These are phyloP conservation scores for Monopis laevigella DNA, from an alignment of 2,888 invertebrate genomes.

Conservation along the genomic window DNA sequence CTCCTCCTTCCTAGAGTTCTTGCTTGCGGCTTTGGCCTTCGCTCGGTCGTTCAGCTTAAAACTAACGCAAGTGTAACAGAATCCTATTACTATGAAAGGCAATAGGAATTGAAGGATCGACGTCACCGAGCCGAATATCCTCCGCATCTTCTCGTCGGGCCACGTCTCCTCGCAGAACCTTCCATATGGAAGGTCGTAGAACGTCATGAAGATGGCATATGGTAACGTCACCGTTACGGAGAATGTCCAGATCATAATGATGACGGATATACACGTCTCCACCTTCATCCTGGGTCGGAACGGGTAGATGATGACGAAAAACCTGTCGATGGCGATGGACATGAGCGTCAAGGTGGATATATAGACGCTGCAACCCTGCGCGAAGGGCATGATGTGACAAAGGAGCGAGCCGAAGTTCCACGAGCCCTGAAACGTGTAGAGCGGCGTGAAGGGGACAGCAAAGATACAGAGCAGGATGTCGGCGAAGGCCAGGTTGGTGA, in stretches of 20 bases:
- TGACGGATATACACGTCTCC: constrained; percentile 84
- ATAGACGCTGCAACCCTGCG: constrained; percentile 96
- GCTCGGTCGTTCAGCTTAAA: constrained; percentile 86
- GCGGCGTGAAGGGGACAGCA: constrained; percentile 95
- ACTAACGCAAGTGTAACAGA: constrained; percentile 94
- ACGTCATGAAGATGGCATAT: constrained; percentile 86
- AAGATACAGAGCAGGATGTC: constrained; percentile 93
- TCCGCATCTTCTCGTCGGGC: constrained; percentile 84
- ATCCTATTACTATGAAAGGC: constrained; percentile 92
- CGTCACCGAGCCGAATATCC: constrained; percentile 86
- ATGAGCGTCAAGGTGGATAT: constrained; percentile 96
- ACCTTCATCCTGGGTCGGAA: constrained; percentile 93
- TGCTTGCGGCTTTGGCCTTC: constrained; percentile 83
- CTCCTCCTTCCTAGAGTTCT: constrained; percentile 87
- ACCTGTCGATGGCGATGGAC: constrained; percentile 97
- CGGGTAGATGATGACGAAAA: constrained; percentile 96
- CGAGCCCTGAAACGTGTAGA: constrained; percentile 89
- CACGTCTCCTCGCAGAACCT: constrained; percentile 88
- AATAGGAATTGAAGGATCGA: constrained; percentile 92
- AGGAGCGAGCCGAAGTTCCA: constrained; percentile 94
- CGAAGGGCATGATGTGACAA: constrained; percentile 93
- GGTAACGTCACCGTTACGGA: constrained; percentile 89
- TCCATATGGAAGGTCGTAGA: constrained; percentile 57
- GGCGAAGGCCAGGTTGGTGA: constrained; percentile 94
- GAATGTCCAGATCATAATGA: constrained; percentile 90